Conservation (phyloP, 2,888 invertebrate species). For the Tetheella fluctuosa region DNA sequence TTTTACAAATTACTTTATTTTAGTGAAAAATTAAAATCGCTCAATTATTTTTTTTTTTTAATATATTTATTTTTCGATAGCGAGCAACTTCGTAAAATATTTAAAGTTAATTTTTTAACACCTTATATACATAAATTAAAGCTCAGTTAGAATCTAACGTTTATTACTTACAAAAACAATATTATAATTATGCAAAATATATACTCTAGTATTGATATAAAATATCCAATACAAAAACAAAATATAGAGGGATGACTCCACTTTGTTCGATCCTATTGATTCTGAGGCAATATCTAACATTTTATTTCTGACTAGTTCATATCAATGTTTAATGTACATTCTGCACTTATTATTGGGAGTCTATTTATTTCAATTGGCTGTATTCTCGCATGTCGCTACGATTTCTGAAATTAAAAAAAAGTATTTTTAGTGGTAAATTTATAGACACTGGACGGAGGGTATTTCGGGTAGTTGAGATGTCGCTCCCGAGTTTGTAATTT, state of each 20-base stretch:
- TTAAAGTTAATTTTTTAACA: too few relatives aligned
- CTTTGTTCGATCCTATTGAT: neutral
- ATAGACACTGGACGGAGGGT: too few relatives aligned
- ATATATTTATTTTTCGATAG: too few relatives aligned
- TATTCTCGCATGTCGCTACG: conserved; percentile 54
- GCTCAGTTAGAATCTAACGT: neutral
- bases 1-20: too few relatives aligned
- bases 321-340: conserved; percentile 14
- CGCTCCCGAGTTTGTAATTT: too few relatives aligned
- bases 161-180: conserved; percentile 8
- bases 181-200: neutral
- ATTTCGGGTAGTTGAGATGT: too few relatives aligned
- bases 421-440: neutral
- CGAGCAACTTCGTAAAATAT: too few relatives aligned
- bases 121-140: too few relatives aligned
- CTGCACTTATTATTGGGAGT: conserved; percentile 15
- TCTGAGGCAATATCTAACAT: neutral
- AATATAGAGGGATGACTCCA: neutral
- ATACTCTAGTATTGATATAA: neutral
- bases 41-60: too few relatives aligned
- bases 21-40: too few relatives aligned
- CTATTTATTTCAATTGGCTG: conserved; percentile 39
- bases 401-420: conserved; percentile 62
- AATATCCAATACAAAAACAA: neutral
- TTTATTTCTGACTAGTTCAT: conserved; percentile 32